Evolutionary conservation across 2,113 vertebrate species (phyloP), one percentile per base, ranked within the genome.

Genomic region (Malurus elegans): DNA sequence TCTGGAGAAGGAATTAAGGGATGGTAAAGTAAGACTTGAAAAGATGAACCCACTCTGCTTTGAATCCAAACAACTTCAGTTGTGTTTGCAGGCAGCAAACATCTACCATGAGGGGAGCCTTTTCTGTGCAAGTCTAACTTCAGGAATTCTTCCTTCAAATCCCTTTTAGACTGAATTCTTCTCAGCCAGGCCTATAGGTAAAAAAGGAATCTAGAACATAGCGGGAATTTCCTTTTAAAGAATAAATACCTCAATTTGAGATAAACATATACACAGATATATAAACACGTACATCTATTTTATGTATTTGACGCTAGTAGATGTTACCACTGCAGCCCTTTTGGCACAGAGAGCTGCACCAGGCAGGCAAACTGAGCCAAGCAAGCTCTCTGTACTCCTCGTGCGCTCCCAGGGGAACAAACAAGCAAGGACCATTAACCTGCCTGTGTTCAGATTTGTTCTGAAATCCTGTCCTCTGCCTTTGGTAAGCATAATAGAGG

Each of bases 381-480:
- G 87, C 62, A 79, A 76, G 40, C 45, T 69, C 81, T 82, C 51
- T 92, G 58, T 44, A 57, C 51, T 66, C 53, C 62, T 10, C 3
- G 44, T 67, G 57, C 48, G 44, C 36, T 83, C 85, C 75, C 73
- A 94, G 38, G 62, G 60, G 90, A 93, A 53, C 57, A 90, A 96
- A 92, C 60, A 83, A 79, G 74, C 75, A 90, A 86, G 82, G 75
- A 60, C 82, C 67, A 79, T 86, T 93, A 94, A 94, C 93, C 48
- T 48, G 83, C 65, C 54, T 56, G 60, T 50, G 66, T 26, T 90
- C 75, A 88, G 78, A 91, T 72, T 76, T 85, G 88, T 86, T 73
- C 88, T 84, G 90, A 96, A 94, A 96, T 85, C 79, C 85, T 42
- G 71, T 48, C 85, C 90, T 86, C 38, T 83, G 79, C 44, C 92